phyloP scores from a whole-genome alignment of 1,140 invertebrate genomes.

The Aricia agestis region DNA sequence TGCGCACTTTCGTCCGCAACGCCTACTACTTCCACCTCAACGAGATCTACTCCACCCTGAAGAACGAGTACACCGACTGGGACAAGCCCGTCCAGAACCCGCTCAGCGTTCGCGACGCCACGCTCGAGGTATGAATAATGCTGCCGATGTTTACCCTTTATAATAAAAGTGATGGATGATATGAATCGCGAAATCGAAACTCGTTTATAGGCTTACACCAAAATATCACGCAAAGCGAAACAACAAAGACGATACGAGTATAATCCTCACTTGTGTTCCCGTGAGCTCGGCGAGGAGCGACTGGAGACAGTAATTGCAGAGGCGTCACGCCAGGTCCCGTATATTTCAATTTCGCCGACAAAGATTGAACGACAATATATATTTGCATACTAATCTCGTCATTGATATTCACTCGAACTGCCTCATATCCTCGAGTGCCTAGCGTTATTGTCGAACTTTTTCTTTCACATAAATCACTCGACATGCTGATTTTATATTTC shows the following conservation, averaged over 20 bases:
- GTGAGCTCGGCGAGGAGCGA: not conserved
- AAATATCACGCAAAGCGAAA: not conserved
- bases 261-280: not conserved
- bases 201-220: not conserved
- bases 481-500: not conserved
- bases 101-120: conserved; percentile 84
- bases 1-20: conserved; percentile 92
- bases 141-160: no score
- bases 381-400: not conserved
- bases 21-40: conserved; percentile 92
- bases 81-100: conserved; percentile 86
- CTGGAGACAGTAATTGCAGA: not conserved
- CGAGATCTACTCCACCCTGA: conserved; percentile 92
- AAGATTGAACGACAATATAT: conserved; percentile 1
- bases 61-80: conserved; percentile 96
- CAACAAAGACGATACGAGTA: not conserved
- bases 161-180: not conserved
- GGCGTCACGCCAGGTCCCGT: not conserved
- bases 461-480: not conserved
- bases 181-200: not conserved
- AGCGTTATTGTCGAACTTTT: not conserved
- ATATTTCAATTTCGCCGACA: not conserved
- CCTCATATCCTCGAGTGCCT: not conserved
- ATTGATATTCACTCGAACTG: not conserved
- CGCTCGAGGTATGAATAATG: conserved; percentile 73